These are phyloP conservation scores for Notiomystis cincta DNA, from an alignment of 2,113 vertebrate species.

Conservation along the genomic window DNA sequence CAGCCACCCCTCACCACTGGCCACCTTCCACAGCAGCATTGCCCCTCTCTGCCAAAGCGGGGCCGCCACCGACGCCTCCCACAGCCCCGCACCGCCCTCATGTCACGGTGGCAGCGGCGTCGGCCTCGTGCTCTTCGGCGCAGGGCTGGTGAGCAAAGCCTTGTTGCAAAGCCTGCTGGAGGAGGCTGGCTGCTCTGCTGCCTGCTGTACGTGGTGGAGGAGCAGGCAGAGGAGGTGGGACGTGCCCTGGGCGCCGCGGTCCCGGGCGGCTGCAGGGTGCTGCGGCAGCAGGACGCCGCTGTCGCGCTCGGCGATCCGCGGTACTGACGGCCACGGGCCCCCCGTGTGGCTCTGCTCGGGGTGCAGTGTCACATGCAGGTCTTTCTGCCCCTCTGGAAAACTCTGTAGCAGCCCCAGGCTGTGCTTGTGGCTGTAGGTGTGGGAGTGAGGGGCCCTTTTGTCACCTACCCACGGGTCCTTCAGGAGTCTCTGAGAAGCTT, in stretches of 20 bases:
- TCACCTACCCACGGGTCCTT: background rate
- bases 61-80: background rate
- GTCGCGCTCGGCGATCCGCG: background rate
- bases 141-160: background rate
- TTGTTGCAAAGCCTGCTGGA: background rate
- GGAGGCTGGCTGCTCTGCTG: background rate
- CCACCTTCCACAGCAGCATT: background rate
- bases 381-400: background rate
- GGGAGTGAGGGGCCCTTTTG: background rate
- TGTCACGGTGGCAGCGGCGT: rapidly evolving
- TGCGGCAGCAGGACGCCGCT: background rate
- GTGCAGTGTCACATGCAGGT: rapidly evolving
- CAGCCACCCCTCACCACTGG: background rate
- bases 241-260: rapidly evolving
- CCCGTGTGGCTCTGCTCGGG: background rate
- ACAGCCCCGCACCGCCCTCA: rapidly evolving
- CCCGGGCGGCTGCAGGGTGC: background rate
- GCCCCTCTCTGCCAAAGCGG: background rate
- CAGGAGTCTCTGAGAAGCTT: background rate
- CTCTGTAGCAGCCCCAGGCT: background rate
- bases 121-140: background rate
- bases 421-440: background rate
- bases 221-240: background rate
- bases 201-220: background rate
- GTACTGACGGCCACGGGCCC: background rate